phyloP scores from a whole-genome alignment of 35 echinoderm and acorn worm genomes.

The Lytechinus pictus region DNA sequence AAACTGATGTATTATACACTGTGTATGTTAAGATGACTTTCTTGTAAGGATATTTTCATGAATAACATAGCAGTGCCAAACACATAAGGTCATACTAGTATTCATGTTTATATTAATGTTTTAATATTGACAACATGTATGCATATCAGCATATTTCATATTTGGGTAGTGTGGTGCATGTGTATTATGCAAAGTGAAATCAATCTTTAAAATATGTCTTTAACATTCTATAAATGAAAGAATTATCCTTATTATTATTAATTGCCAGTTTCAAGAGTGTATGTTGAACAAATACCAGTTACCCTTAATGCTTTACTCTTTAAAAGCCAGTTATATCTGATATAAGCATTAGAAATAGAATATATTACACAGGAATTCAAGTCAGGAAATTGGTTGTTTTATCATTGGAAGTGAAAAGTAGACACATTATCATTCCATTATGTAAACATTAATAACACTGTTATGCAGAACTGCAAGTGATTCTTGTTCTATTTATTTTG shows the following conservation, averaged over 20 bases:
- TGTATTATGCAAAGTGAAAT: too few species aligned
- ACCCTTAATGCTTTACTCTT: not conserved
- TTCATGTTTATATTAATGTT: not conserved
- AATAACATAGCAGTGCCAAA: not conserved
- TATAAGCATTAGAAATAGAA: not conserved
- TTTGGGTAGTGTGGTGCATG: too few species aligned
- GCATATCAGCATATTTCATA: not conserved
- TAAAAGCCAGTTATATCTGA: not conserved
- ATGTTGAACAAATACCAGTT: not conserved
- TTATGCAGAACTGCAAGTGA: not conserved
- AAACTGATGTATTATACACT: not conserved
- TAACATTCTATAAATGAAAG: too few species aligned
- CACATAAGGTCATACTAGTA: not conserved
- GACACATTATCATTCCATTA: not conserved
- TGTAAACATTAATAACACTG: not conserved
- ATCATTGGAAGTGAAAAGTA: not conserved
- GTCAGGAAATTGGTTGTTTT: conserved; percentile 1
- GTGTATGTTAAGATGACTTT: not conserved
- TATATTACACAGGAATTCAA: not conserved
- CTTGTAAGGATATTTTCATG: not conserved
- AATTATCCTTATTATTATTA: not conserved
- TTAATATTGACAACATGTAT: not conserved
- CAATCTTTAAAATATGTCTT: too few species aligned
- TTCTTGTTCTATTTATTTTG: too few species aligned
- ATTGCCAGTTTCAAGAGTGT: too few species aligned